Conservation (phyloP, 2,888 invertebrate genomes). For the Leptinotarsa haldemani region DNA sequence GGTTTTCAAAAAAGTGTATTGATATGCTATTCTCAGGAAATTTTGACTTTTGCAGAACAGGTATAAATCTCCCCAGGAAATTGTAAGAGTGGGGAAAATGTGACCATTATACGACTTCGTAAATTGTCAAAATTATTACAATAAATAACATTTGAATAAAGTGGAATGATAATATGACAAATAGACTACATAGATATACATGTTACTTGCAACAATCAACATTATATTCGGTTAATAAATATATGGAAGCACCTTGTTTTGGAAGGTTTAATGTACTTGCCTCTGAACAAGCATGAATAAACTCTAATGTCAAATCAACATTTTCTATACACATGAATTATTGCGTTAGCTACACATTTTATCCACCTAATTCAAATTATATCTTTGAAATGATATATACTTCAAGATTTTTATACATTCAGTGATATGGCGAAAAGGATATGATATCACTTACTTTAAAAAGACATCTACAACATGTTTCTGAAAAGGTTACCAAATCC, state of each 20-base stretch:
- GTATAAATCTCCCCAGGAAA: too few relatives aligned
- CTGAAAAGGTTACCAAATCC: not conserved
- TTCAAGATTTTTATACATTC: conserved; percentile 4
- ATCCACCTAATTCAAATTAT: conserved; percentile 57
- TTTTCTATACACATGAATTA: conserved; percentile 64
- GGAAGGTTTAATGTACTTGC: conserved; percentile 37
- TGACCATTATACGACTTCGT: too few relatives aligned
- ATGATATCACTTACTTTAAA: conserved; percentile 1
- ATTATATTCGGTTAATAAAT: conserved; percentile 38
- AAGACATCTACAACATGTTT: conserved; percentile 2
- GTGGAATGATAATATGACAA: not conserved
- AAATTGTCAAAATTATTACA: not conserved
- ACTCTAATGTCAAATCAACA: conserved; percentile 39
- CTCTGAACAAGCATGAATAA: conserved; percentile 39
- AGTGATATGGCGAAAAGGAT: not conserved
- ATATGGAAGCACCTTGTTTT: conserved; percentile 42
- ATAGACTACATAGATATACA: conserved; percentile 18
- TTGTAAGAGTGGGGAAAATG: too few relatives aligned
- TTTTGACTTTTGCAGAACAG: too few relatives aligned
- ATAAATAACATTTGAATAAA: conserved; percentile 1
- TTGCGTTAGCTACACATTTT: conserved; percentile 67
- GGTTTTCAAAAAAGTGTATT: too few relatives aligned
- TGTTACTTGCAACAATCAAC: conserved; percentile 19
- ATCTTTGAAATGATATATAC: conserved; percentile 31
- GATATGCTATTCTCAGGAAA: too few relatives aligned